Base-by-base conservation (phyloP, 2,113 vertebrate species). In the Cyprinodon brontotheroides region DNA sequence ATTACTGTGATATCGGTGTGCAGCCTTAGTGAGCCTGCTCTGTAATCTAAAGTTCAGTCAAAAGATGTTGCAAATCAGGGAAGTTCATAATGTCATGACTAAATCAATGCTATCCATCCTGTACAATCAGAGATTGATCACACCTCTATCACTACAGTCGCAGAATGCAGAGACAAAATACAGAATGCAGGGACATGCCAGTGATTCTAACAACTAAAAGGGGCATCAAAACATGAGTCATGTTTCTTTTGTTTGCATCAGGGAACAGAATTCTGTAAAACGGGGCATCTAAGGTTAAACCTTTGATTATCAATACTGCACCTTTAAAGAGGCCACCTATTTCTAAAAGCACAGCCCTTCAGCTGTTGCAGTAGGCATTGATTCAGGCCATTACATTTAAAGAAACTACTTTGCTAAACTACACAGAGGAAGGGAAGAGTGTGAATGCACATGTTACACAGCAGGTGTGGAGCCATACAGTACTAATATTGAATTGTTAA, bases 1-100 rank as follows among this genome's bases (percentile, higher is more conserved):
- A 89, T 89, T 92, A 86, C 78, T 91, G 82, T 91, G 91, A 93
- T 92, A 92, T 89, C 87, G 79, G 78, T 86, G 84, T 88, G 89
- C 86, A 77, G 87, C 82, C 78, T 57, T 66, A 81, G 63, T 11
- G 72, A 61, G 72, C 37, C 76, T 83, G 77, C 90, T 90, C 92
- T 93, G 72, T 92, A 91, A 94, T 93, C 91, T 91, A 69, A 74
- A 80, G 70, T 68, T 81, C 40, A 13, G 72, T 79, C 85, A 78
- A 65, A 70, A 84, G 86, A 88, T 73, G 22, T 59, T 70, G 79
- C 67, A 65, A 17, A 73, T 70, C 38, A 47, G 65, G 62, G 4
- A 53, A 81, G 85, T 72, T 85, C 78, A 85, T 39, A 74, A 45
- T 77, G 68, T 85, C 81, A 74, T 47, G 41, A 68, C 40, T 75